These are phyloP conservation scores for Micromussa lordhowensis DNA, from an alignment of 92 coral and sea anemone species.

Conservation along the genomic window DNA sequence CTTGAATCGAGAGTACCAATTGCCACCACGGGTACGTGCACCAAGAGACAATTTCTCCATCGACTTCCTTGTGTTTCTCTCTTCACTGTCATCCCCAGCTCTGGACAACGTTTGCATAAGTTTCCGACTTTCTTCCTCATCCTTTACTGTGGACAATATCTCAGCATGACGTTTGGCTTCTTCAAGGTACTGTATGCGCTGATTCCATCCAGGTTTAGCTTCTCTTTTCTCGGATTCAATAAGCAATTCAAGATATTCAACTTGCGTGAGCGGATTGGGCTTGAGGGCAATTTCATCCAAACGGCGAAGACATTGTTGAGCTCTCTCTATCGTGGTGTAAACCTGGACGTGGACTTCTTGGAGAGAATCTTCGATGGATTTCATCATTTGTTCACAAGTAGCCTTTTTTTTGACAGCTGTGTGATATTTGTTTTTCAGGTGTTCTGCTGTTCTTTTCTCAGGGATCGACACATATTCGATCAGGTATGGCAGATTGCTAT, in stretches of 20 bases:
- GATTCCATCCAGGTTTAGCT: slow-evolving; percentile 10
- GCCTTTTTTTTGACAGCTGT: neutral
- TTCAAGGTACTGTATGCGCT: neutral
- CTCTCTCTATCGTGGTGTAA: neutral
- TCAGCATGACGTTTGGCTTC: slow-evolving; percentile 28
- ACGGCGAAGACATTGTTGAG: slow-evolving; percentile 4
- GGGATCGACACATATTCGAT: neutral
- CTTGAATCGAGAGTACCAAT: neutral
- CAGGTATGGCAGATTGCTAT: slow-evolving; percentile 31
- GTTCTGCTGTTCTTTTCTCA: slow-evolving; percentile 45
- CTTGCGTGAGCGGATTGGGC: slow-evolving; percentile 50
- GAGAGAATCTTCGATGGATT: neutral
- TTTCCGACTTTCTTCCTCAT: neutral
- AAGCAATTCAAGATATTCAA: slow-evolving; percentile 42
- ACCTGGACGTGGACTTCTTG: neutral
- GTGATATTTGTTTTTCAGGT: slow-evolving; percentile 30
- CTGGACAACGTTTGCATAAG: neutral
- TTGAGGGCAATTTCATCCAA: slow-evolving; percentile 43
- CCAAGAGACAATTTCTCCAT: neutral
- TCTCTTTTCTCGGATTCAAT: slow-evolving; percentile 17
- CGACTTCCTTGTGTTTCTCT: neutral
- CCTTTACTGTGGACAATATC: slow-evolving; percentile 18
- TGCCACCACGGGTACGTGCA: too few species aligned
- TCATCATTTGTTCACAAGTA: neutral
- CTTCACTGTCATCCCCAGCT: neutral